Percentiles rank a stretch among this genome's conserved stretches.
These are phyloP conservation scores for Eupelmus urozonus DNA, from an alignment of 2,888 invertebrate species.

Conservation along the genomic window DNA sequence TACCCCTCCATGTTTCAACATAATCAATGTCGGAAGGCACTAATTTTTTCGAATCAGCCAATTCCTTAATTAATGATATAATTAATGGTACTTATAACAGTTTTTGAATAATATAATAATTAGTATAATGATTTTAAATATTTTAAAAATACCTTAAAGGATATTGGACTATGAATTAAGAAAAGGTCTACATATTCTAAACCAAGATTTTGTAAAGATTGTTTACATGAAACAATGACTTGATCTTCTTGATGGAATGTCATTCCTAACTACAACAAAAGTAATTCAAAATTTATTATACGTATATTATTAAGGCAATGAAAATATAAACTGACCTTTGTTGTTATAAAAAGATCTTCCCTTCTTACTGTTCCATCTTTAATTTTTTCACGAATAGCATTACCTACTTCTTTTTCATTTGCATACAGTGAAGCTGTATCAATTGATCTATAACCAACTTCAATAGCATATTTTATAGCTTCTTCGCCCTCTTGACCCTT, in stretches of 20 bases:
- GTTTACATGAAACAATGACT: constrained; percentile 79
- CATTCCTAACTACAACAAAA: constrained; percentile 80
- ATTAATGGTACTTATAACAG: background rate
- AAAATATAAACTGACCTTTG: constrained; percentile 76
- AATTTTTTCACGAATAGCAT: constrained; percentile 77
- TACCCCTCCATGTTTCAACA: constrained; percentile 83
- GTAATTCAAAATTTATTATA: background rate
- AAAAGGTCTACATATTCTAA: constrained; percentile 81
- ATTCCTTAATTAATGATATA: constrained; percentile 60
- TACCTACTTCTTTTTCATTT: constrained; percentile 79
- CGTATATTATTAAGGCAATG: background rate
- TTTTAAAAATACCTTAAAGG: constrained; percentile 76
- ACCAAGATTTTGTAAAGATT: constrained; percentile 77
- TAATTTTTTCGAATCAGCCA: constrained; percentile 72
- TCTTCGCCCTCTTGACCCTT: constrained; percentile 80
- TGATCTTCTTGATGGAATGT: constrained; percentile 80
- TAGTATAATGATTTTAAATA: constrained; percentile 3
- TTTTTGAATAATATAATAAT: background rate
- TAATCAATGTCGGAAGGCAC: constrained; percentile 82
- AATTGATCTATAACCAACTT: constrained; percentile 79
- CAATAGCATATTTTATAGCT: constrained; percentile 77
- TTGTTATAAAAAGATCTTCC: constrained; percentile 79
- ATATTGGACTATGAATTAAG: constrained; percentile 82
- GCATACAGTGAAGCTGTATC: constrained; percentile 79
- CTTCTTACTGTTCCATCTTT: constrained; percentile 76